These are phyloP conservation scores for Hemicrepidius hirtus DNA, from an alignment of 2,888 invertebrate genomes.

Conservation along the genomic window DNA sequence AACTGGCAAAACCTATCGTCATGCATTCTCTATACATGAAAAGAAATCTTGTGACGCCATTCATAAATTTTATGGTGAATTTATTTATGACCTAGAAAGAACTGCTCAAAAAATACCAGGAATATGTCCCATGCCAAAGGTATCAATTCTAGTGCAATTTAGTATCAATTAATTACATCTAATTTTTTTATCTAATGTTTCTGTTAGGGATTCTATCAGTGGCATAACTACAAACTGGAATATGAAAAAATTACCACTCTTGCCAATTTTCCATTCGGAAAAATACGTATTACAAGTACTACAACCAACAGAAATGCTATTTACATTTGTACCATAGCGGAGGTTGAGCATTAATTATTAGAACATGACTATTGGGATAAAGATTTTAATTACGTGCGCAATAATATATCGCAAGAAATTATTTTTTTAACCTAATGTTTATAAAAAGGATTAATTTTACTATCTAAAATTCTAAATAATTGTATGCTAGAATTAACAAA, in stretches of 20 bases:
- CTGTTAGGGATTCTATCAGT: background rate
- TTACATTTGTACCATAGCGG: background rate
- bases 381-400: too few species aligned
- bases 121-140: background rate
- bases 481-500: too few species aligned
- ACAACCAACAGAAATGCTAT: background rate
- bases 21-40: background rate
- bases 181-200: too few species aligned
- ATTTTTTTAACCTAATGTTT: too few species aligned
- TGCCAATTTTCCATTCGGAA: background rate
- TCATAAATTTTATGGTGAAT: background rate
- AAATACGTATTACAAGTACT: background rate
- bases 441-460: too few species aligned
- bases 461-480: too few species aligned
- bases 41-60: background rate
- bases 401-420: too few species aligned
- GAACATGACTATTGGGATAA: too few species aligned
- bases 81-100: background rate
- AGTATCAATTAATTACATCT: background rate
- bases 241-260: background rate
- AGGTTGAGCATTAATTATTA: too few species aligned
- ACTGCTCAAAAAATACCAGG: background rate
- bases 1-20: background rate
- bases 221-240: background rate
- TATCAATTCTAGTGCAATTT: background rate